Base-by-base conservation (phyloP, 1,140 invertebrate species). In the Solen grandis region DNA sequence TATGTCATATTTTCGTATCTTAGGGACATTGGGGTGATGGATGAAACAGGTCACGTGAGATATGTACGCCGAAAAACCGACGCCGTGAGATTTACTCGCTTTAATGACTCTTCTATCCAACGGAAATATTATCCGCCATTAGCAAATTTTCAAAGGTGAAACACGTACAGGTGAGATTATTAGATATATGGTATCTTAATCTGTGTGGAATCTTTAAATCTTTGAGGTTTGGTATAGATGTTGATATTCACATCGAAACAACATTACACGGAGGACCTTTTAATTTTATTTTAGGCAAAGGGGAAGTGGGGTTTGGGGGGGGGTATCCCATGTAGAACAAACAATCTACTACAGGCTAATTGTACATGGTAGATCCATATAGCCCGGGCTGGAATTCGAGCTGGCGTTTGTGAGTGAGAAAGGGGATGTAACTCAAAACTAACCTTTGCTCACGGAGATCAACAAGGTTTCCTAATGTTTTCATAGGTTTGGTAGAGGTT, bases 21-120 rank as follows among this genome's bases (percentile, higher is more conserved):
- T 35, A 74, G 70, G 16, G 70, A 74, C 25, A 74, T 74, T 74
- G 33, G 70, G 41, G 62, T 31, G 2, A 74, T 74, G 70, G 70
- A 74, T 38, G 70, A 62, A 41, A 62, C 70, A 1, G 70, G 70
- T 36, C 70, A 74, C 25, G 70, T 74, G 8, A 60, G 22, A 13
- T 74, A 60, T 19, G 50, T 74, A 29, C 55, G 70, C 13, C 22
- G 70, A 46, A 74, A 74, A 41, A 14, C 70, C 50, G 70, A 74
- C 22, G 41, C 33, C 35, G 57, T 74, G 14, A 29, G 70, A 29
- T 74, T 59, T 29, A 74, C 60, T 13, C 70, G 62, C 50, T 74
- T 10, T 38, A n/a, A 19, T 1, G 70, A 74, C 22, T 36, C 52
- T 8, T 74, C 0, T 74, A 59, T 60, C 70, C 70, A 0, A 35